These are phyloP conservation scores for Stenolophus ochropezus DNA, from an alignment of 2,888 invertebrate genomes.

Conservation along the genomic window DNA sequence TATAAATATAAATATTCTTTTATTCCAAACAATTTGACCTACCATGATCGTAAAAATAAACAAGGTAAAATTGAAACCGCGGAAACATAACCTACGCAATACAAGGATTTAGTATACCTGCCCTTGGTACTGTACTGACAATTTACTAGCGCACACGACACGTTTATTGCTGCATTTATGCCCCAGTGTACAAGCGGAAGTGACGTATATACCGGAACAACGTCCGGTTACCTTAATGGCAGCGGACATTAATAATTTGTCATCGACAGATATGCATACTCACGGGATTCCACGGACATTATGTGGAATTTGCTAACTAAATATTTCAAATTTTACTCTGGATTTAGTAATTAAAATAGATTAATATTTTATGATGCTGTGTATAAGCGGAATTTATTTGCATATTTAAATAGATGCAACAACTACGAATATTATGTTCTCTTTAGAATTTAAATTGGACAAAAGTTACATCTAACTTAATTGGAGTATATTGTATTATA, in stretches of 20 bases:
- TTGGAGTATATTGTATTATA: too few relatives aligned
- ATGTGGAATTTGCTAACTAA: constrained; percentile 13
- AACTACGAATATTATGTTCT: too few relatives aligned
- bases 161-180: constrained; percentile 21
- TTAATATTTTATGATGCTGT: not conserved
- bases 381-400: not conserved
- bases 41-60: too few relatives aligned
- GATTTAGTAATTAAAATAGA: constrained; percentile 1
- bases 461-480: too few relatives aligned
- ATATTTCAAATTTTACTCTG: not conserved
- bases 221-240: constrained; percentile 38
- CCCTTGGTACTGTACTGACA: not conserved
- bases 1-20: too few relatives aligned
- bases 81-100: too few relatives aligned
- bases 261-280: constrained; percentile 21
- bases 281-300: not conserved
- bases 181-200: not conserved
- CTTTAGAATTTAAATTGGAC: too few relatives aligned
- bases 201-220: constrained; percentile 23
- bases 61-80: too few relatives aligned
- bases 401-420: too few relatives aligned
- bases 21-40: too few relatives aligned
- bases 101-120: not conserved
- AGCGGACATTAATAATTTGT: constrained; percentile 41
- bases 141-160: not conserved